Percentiles rank a stretch among this genome's conserved stretches.
These are phyloP conservation scores for Heliconius melpomene DNA, from an alignment of 1,140 invertebrate genomes.

Conservation along the genomic window DNA sequence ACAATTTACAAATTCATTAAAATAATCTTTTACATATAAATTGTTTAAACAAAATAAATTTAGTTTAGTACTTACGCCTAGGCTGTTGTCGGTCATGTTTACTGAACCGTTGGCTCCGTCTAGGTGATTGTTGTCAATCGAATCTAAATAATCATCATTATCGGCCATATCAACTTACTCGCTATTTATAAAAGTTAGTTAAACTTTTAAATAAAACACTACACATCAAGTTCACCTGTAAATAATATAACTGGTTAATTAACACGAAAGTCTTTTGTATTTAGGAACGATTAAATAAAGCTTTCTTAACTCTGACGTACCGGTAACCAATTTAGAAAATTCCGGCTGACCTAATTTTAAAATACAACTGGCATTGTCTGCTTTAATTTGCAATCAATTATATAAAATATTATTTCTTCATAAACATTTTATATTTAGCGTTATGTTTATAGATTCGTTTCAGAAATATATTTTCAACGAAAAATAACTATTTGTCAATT, in stretches of 20 bases:
- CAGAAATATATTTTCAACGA: constrained; percentile 52
- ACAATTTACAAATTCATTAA: background rate
- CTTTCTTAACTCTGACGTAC: constrained; percentile 71
- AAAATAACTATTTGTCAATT: constrained; percentile 62
- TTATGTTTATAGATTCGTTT: constrained; percentile 70
- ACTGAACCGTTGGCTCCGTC: constrained; percentile 82
- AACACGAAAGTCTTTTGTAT: constrained; percentile 36
- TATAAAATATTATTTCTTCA: constrained; percentile 43
- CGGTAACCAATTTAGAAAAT: constrained; percentile 73
- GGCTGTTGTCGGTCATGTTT: constrained; percentile 75
- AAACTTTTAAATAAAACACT: constrained; percentile 44
- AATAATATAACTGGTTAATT: constrained; percentile 36
- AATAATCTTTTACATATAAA: background rate
- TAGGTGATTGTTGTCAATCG: constrained; percentile 81
- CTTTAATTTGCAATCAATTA: constrained; percentile 36
- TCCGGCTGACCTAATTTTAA: constrained; percentile 59
- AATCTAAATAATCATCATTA: constrained; percentile 83
- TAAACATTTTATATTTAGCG: constrained; percentile 51
- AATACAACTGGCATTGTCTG: constrained; percentile 57
- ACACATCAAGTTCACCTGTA: constrained; percentile 46
- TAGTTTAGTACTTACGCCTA: constrained; percentile 67
- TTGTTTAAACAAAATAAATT: background rate
- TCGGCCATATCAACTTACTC: constrained; percentile 80
- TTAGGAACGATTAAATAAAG: constrained; percentile 48
- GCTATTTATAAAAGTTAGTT: constrained; percentile 52